Evolutionary conservation across 2,797 vertebrate genomes (phyloP).

Genomic region (Apodemus agrarius): DNA sequence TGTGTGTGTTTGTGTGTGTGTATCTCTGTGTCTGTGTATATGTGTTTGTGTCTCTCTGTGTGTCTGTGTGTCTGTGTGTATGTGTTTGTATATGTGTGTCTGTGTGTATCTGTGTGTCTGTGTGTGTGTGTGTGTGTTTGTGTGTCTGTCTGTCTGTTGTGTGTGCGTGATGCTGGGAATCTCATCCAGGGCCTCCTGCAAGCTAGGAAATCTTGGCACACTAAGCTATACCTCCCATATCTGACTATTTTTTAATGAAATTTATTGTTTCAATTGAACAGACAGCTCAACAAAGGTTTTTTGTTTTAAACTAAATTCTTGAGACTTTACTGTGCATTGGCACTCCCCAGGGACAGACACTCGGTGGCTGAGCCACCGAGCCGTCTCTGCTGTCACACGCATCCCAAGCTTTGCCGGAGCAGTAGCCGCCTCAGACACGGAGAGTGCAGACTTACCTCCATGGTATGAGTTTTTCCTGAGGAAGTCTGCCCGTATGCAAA

Average conservation of each 20-base stretch:
- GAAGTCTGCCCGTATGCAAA: slow-evolving; percentile 98
- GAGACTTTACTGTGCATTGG: neutral
- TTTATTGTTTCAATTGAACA: slow-evolving; percentile 12
- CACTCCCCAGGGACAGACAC: neutral
- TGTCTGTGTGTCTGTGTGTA: too few relatives aligned
- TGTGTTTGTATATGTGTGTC: neutral
- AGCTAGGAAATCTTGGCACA: neutral
- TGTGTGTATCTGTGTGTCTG: neutral
- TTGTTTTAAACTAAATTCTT: slow-evolving; percentile 17
- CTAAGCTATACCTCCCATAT: neutral
- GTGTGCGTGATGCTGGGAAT: neutral
- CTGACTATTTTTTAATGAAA: slow-evolving; percentile 6
- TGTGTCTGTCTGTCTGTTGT: neutral
- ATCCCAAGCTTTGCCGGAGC: neutral
- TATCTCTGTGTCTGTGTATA: too few relatives aligned
- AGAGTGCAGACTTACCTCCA: slow-evolving; percentile 91
- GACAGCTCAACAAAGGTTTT: neutral
- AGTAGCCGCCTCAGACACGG: neutral
- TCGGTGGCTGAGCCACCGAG: neutral
- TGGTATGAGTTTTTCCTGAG: slow-evolving; percentile 98
- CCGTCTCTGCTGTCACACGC: neutral
- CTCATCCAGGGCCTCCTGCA: neutral
- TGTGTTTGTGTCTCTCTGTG: neutral
- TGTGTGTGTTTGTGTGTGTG: neutral
- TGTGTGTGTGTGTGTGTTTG: neutral